phyloP scores from a whole-genome alignment of 2,113 vertebrate species.

The Protomyctophum bolini region DNA sequence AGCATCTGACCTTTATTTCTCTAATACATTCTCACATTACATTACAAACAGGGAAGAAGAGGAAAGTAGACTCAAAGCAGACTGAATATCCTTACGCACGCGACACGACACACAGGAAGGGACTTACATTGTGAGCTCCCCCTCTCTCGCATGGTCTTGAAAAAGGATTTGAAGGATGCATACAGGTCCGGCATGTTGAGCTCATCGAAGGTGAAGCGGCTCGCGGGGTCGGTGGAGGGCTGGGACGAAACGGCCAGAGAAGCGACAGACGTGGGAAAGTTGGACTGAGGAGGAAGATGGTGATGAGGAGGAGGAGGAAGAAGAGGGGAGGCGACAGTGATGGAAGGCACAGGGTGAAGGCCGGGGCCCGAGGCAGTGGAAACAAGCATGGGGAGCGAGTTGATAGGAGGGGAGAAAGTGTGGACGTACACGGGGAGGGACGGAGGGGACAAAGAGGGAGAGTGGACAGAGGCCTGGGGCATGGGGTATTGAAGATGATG shows the following conservation, averaged over 20 bases:
- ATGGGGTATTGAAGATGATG: slow-evolving; percentile 25
- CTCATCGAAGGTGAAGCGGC: slow-evolving; percentile 94
- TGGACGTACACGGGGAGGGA: slow-evolving; percentile 16
- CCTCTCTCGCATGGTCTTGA: slow-evolving; percentile 91
- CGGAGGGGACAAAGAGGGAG: slow-evolving; percentile 41
- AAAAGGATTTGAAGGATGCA: slow-evolving; percentile 93
- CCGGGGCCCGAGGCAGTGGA: slow-evolving; percentile 21
- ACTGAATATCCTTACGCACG: neutral
- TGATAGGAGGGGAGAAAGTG: slow-evolving; percentile 47
- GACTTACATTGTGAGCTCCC: slow-evolving; percentile 88
- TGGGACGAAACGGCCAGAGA: slow-evolving; percentile 48
- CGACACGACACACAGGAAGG: neutral
- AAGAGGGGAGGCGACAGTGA: neutral
- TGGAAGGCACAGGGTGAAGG: slow-evolving; percentile 7
- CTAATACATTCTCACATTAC: neutral
- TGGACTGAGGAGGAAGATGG: slow-evolving; percentile 5
- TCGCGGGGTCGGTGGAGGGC: slow-evolving; percentile 78
- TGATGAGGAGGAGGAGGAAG: neutral
- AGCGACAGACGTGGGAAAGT: neutral
- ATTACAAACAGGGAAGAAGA: neutral
- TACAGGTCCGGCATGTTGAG: slow-evolving; percentile 92
- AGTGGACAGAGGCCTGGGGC: slow-evolving; percentile 20
- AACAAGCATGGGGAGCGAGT: slow-evolving; percentile 23
- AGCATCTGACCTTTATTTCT: too few species aligned
- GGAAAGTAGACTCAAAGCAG: neutral